Base-by-base conservation (phyloP, 2,888 invertebrate species). In the Drosophila gaucha region DNA sequence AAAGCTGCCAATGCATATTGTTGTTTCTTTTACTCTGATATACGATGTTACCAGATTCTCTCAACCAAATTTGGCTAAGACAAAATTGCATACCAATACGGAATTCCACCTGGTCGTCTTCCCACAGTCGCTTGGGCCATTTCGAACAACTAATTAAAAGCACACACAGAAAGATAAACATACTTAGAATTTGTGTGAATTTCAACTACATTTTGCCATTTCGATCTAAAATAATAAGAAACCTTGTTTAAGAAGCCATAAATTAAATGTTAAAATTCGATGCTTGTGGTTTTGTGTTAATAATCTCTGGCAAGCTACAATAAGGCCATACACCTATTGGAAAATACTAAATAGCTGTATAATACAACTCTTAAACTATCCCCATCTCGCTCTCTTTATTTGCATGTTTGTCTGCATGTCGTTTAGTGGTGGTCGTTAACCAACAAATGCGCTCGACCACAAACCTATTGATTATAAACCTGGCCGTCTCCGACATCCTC, bases 371-470 rank as follows among this genome's bases (percentile, higher is more conserved):
- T 38, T n/a, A n/a, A n/a, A n/a, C 2, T 6, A 9, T 30, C n/a
- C 4, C 14, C 41, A 2, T 43, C 0, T 46, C n/a, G 41, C 22
- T 46, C 24, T 38, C 3, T 39, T 3, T 39, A n/a, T 22, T 38
- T 56, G 26, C 38, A 36, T 58, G 36, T 47, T 31, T 31, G 28
- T 33, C 71, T 9, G 30, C 80, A 14, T 44, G 44, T 28, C 35
- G 39, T 88, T 18, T 79, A 54, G 97, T 98, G 10, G 97, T 98
- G 0, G 94, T 96, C 12, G 95, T 96, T 39, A 97, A 97, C 92
- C 95, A 96, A 80, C 96, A 96, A 88, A 98, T 98, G 98, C 93
- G 97, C 82, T 97, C 97, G 31, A 97, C 97, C 6, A 98, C 98
- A 46, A 98, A 98, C 91, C 94, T 97, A 39, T 94, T 98, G 26